These are phyloP conservation scores for Drosophila chauvacae DNA, from an alignment of 1,140 invertebrate species.

Conservation along the genomic window DNA sequence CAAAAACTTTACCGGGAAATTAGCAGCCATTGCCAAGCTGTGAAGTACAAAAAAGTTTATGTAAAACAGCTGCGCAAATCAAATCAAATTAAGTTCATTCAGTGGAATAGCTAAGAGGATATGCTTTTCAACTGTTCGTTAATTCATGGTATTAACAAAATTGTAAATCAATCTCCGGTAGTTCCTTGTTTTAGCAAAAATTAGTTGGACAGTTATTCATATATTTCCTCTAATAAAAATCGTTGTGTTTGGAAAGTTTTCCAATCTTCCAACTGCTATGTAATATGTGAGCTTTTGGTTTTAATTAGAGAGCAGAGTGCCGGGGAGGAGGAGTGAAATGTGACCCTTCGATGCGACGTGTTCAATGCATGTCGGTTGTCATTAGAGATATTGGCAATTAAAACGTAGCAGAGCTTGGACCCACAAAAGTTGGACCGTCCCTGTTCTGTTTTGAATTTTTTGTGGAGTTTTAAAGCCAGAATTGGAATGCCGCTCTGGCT, in stretches of 20 bases:
- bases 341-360: slow-evolving; percentile 11
- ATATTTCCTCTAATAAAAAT: background rate
- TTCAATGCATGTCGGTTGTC: slow-evolving; percentile 34
- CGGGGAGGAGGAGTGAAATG: background rate
- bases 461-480: slow-evolving; percentile 43
- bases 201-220: background rate
- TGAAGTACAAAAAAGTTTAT: slow-evolving; percentile 11
- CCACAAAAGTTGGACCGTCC: slow-evolving; percentile 8
- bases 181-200: background rate
- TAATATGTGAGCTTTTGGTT: too few relatives aligned
- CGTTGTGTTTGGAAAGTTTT: background rate
- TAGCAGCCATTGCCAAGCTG: slow-evolving; percentile 15
- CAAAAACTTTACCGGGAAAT: slow-evolving; percentile 30
- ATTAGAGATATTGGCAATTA: slow-evolving; percentile 61
- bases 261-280: background rate
- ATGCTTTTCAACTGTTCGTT: too few relatives aligned
- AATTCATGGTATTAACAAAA: background rate
- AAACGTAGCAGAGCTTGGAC: slow-evolving; percentile 25
- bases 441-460: slow-evolving; percentile 29
- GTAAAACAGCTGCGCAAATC: slow-evolving; percentile 15
- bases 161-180: background rate
- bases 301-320: slow-evolving; percentile 9
- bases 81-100: slow-evolving; percentile 11
- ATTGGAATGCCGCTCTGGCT: slow-evolving; percentile 21
- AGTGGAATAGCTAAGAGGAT: background rate